Evolutionary conservation across 2,888 invertebrate genomes (phyloP).

Genomic region (Caenorhabditis sp.): DNA sequence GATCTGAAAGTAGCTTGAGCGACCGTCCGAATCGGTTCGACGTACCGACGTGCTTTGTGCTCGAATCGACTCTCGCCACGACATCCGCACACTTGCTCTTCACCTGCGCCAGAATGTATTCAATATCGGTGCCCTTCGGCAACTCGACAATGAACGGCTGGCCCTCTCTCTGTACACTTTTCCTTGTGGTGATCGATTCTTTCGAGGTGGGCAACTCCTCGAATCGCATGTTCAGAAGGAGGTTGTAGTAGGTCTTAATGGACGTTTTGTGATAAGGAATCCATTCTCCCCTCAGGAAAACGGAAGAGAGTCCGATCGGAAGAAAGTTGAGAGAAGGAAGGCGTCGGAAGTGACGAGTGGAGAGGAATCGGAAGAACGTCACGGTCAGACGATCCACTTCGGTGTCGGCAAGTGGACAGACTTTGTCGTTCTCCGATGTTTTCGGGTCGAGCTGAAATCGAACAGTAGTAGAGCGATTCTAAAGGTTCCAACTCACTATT

Average conservation of each 20-base stretch:
- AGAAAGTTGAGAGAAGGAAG: constrained; percentile 26
- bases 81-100: constrained; percentile 19
- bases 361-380: constrained; percentile 51
- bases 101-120: background rate
- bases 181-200: background rate
- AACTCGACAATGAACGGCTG: constrained; percentile 45
- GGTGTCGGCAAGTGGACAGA: background rate
- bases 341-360: constrained; percentile 40
- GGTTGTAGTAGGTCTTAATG: constrained; percentile 46
- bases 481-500: too few species aligned
- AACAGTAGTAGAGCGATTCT: too few species aligned
- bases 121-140: constrained; percentile 10
- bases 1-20: background rate
- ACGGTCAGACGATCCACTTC: constrained; percentile 36
- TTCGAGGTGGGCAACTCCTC: constrained; percentile 51
- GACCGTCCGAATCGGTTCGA: background rate
- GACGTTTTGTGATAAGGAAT: constrained; percentile 26
- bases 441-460: too few species aligned
- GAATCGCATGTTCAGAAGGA: constrained; percentile 52
- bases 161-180: constrained; percentile 20
- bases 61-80: background rate
- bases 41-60: background rate
- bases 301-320: constrained; percentile 13
- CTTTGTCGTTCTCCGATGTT: too few species aligned
- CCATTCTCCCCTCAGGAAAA: constrained; percentile 58